Percentiles rank a stretch among this genome's conserved stretches.
phyloP scores from a whole-genome alignment of 1,140 invertebrate species.

The Penaeus indicus region DNA sequence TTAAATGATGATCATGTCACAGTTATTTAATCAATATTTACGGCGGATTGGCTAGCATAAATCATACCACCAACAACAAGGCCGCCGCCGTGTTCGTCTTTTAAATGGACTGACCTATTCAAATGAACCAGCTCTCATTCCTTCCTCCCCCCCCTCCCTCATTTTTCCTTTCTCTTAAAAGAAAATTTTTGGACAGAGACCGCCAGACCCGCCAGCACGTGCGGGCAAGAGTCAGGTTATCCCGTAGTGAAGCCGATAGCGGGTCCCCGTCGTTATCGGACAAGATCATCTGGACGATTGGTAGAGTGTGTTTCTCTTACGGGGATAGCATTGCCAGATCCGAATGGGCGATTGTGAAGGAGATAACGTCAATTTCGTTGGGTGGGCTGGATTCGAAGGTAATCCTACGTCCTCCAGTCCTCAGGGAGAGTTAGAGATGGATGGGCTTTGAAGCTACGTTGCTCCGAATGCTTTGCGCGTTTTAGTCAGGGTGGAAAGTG shows the following conservation, averaged over 20 bases:
- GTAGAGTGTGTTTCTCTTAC: constrained; percentile 43
- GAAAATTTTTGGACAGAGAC: not conserved
- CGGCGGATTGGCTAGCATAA: constrained; percentile 66
- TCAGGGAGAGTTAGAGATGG: not conserved
- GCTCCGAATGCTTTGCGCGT: no score
- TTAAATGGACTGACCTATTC: constrained; percentile 64
- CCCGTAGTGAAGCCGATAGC: not conserved
- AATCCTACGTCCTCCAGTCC: not conserved
- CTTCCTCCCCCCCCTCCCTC: not conserved
- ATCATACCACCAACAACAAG: constrained; percentile 65
- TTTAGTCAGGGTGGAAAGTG: no score
- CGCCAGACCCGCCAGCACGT: constrained; percentile 13
- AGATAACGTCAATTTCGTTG: constrained; percentile 60
- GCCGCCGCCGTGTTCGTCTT: constrained; percentile 50
- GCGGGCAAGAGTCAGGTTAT: constrained; percentile 35
- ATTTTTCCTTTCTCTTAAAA: not conserved
- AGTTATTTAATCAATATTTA: constrained; percentile 68
- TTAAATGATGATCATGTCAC: constrained; percentile 68
- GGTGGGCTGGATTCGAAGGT: not conserved
- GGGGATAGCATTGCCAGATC: constrained; percentile 48
- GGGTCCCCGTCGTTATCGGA: constrained; percentile 7
- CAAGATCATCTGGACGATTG: constrained; percentile 44
- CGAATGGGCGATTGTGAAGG: constrained; percentile 40
- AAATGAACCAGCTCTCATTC: constrained; percentile 47
- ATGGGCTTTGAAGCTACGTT: not conserved